Evolutionary conservation across 2,888 invertebrate genomes (phyloP), one percentile per base, ranked within the genome.

Genomic region (Lordiphosa andalusiaca): DNA sequence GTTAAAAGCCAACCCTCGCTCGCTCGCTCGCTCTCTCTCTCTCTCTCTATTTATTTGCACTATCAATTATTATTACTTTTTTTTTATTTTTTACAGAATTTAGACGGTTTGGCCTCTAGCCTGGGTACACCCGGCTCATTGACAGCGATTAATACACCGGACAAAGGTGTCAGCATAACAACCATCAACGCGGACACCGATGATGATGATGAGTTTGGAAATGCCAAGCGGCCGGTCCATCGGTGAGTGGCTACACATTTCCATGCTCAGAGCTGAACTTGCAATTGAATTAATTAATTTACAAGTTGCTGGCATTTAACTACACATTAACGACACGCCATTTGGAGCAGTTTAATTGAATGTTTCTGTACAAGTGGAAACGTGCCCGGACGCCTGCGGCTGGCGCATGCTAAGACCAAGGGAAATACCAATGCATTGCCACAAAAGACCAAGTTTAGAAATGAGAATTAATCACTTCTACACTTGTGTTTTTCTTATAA

Each of bases 201-300:
- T 16, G 83, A 78, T 55, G 85, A 76, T 58, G 87, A 87, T 57
- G 78, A 76, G 54, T 80, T 71, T 37, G 78, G 80, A 37, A 71
- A 75, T 50, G 57, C 25, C 67, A 76, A 73, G 46, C 81, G 69
- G 49, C 80, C 77, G 7, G 67, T 78, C 4, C 55, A 86, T 50
- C 74, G 73, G 85, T 85, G 53, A 71, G 84, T 70, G 10, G 1
- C n/a, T 4, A 33, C 10, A 16, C 16, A 7, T 37, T 21, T 6
- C 25, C 35, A 19, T 40, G 25, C 23, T 41, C 37, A 53, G 38
- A 71, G 69, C 63, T 80, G 67, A 76, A 49, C 35, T 39, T 53
- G 59, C 57, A 76, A 76, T 80, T 71, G 67, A 73, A 52, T 63
- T 61, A 76, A 77, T 69, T 76, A 74, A 76, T 53, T 62, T 56